Conservation (phyloP, 2,888 invertebrate species). For the Linnaemya tessellans region DNA sequence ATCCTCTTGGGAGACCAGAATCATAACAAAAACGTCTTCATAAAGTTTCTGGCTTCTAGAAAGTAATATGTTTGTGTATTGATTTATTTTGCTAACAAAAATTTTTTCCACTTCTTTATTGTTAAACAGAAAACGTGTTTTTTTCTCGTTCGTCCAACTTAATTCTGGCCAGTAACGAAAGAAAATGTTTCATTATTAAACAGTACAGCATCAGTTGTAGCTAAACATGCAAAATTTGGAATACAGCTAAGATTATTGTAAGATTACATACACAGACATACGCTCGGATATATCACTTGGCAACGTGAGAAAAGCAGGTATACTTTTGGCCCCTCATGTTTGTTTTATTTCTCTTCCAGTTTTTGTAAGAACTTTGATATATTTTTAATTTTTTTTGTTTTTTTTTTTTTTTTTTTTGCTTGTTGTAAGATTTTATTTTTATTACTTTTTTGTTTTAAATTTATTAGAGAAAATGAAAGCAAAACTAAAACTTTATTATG, state of each 20-base stretch:
- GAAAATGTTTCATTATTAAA: conserved; percentile 34
- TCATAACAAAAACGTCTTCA: not conserved
- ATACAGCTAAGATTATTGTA: not conserved
- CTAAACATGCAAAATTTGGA: not conserved
- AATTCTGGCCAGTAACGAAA: conserved; percentile 27
- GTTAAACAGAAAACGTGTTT: conserved; percentile 54
- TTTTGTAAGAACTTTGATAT: conserved; percentile 23
- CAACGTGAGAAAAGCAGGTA: not conserved
- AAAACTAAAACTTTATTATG: not conserved
- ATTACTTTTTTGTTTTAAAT: conserved; percentile 33
- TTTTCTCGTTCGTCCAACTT: conserved; percentile 29
- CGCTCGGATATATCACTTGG: not conserved
- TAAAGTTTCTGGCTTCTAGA: not conserved
- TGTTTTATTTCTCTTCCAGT: conserved; percentile 7
- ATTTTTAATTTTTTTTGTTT: conserved; percentile 3
- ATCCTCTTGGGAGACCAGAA: not conserved
- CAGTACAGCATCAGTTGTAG: not conserved
- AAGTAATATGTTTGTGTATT: conserved; percentile 2
- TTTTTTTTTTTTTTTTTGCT: conserved; percentile 16
- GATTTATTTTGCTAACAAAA: conserved; percentile 14
- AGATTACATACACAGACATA: not conserved
- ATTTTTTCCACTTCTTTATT: not conserved
- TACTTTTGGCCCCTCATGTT: conserved; percentile 25
- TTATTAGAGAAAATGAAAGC: not conserved
- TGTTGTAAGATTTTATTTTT: conserved; percentile 19